These are phyloP conservation scores for Chaetogeoica ovagalla DNA, from an alignment of 2,888 invertebrate genomes.

Conservation along the genomic window DNA sequence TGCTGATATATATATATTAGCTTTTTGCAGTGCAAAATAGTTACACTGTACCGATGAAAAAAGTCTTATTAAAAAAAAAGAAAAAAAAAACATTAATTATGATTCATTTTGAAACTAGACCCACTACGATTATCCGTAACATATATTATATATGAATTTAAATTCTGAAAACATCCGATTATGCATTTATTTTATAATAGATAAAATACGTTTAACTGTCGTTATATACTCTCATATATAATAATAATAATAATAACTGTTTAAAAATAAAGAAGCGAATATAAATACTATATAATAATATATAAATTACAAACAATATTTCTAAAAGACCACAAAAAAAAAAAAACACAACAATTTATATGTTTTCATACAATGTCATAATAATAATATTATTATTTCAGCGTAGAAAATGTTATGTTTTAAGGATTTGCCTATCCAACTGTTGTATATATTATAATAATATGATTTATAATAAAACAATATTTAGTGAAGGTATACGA, in stretches of 20 bases:
- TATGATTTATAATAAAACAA: slow-evolving; percentile 11
- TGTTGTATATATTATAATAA: not conserved
- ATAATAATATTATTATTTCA: slow-evolving; percentile 27
- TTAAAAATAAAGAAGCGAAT: slow-evolving; percentile 44
- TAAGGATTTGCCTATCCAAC: slow-evolving; percentile 33
- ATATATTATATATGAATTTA: slow-evolving; percentile 4
- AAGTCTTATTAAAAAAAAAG: too few relatives aligned
- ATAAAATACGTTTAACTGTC: slow-evolving; percentile 1
- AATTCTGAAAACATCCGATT: slow-evolving; percentile 7
- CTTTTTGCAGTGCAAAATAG: too few relatives aligned
- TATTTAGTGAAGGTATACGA: slow-evolving; percentile 8
- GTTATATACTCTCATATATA: not conserved
- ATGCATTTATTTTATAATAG: not conserved
- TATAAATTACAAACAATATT: slow-evolving; percentile 30
- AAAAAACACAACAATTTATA: slow-evolving; percentile 38
- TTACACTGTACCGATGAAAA: too few relatives aligned
- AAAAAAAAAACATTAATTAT: too few relatives aligned
- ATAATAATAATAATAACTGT: not conserved
- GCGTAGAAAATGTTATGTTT: slow-evolving; percentile 15
- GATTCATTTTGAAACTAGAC: not conserved
- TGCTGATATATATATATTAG: too few relatives aligned
- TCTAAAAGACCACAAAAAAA: slow-evolving; percentile 9
- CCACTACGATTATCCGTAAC: not conserved
- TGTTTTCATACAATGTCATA: slow-evolving; percentile 25
- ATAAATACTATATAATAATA: slow-evolving; percentile 15